A percentile compares a stretch with the other conserved stretches of the same genome.
Conservation (phyloP, 2,888 invertebrate species). For the Aelia acuminata region DNA sequence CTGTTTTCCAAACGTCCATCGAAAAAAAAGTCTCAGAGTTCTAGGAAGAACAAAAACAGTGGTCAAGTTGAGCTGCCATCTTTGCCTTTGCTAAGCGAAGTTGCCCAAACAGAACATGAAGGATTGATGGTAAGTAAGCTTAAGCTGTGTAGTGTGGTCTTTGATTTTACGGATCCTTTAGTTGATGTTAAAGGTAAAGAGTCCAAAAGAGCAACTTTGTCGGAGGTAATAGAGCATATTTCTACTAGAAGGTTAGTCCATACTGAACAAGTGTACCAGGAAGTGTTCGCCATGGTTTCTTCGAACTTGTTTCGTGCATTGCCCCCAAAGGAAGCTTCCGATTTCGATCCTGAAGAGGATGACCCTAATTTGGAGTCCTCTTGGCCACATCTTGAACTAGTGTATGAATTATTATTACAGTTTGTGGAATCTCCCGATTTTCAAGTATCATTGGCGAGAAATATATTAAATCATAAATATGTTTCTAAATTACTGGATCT, state of each 20-base stretch:
- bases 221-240: slow-evolving; percentile 93
- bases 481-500: slow-evolving; percentile 94
- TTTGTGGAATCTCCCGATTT: slow-evolving; percentile 98
- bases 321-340: slow-evolving; percentile 89
- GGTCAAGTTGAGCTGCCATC: slow-evolving; percentile 5
- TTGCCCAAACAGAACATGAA: slow-evolving; percentile 14
- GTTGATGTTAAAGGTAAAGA: slow-evolving; percentile 18
- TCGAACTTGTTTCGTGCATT: slow-evolving; percentile 97
- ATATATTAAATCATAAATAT: slow-evolving; percentile 98
- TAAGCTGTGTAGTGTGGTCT: slow-evolving; percentile 25
- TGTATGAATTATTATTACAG: slow-evolving; percentile 98
- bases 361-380: slow-evolving; percentile 98
- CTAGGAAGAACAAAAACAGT: slow-evolving; percentile 25
- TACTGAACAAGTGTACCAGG: slow-evolving; percentile 97
- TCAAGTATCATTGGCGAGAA: slow-evolving; percentile 93
- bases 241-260: slow-evolving; percentile 89
- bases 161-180: slow-evolving; percentile 7
- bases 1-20: not conserved
- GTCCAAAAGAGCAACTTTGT: slow-evolving; percentile 77
- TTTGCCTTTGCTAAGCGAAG: slow-evolving; percentile 36
- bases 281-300: slow-evolving; percentile 98
- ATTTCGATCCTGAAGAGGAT: slow-evolving; percentile 99
- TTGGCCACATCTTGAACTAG: slow-evolving; percentile 97
- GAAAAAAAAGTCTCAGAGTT: slow-evolving; percentile 32
- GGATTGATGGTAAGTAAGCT: slow-evolving; percentile 37